phyloP scores from a whole-genome alignment of 2,888 invertebrate genomes.

The Catocala sponsa region DNA sequence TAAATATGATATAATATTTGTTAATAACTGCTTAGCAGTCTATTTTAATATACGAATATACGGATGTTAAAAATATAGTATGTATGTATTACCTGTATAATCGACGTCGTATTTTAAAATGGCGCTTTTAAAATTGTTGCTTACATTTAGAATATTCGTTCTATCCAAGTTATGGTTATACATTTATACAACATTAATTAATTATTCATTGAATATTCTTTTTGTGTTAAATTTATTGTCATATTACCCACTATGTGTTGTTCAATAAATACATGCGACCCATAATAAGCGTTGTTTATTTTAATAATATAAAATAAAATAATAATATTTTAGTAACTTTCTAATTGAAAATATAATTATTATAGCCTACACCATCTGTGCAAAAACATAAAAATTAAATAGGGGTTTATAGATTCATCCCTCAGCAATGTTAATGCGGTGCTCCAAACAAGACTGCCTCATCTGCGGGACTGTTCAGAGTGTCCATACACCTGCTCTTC shows the following conservation, averaged over 20 bases:
- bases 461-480: too few relatives aligned
- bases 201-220: conserved; percentile 27
- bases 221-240: conserved; percentile 37
- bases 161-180: conserved; percentile 7
- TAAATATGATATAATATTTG: conserved; percentile 37
- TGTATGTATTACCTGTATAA: conserved; percentile 22
- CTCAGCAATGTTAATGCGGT: too few relatives aligned
- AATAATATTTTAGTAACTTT: conserved; percentile 10
- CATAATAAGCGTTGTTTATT: conserved; percentile 26
- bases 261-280: conserved; percentile 63
- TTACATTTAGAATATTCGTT: conserved; percentile 8
- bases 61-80: conserved; percentile 37
- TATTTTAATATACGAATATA: conserved; percentile 58
- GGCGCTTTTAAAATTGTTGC: conserved; percentile 32
- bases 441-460: too few relatives aligned
- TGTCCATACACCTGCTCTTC: too few relatives aligned
- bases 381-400: too few relatives aligned
- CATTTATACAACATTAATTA: conserved; percentile 9
- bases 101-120: conserved; percentile 25
- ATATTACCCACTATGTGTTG: conserved; percentile 51
- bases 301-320: too few relatives aligned
- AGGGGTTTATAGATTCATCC: too few relatives aligned
- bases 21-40: conserved; percentile 61
- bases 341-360: neutral
- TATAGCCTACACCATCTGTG: too few relatives aligned